Base-by-base conservation (phyloP, 2,113 vertebrate species). In the Pipra filicauda region DNA sequence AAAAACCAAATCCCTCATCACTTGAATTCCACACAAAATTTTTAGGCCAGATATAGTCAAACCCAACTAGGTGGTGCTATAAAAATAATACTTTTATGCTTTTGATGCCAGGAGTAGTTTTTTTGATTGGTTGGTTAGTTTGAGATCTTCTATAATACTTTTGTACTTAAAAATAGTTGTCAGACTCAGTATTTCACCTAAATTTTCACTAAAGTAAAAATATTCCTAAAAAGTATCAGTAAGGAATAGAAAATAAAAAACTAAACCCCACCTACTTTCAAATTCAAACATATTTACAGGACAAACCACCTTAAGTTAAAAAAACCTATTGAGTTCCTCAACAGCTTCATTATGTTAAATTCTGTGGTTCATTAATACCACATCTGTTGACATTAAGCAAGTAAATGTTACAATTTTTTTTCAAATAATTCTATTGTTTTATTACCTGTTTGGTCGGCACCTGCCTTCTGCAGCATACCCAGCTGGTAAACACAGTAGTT, bases 371-470 rank as follows among this genome's bases (percentile, higher is more conserved):
- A 44, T 49, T 79, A 95, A 71, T n/a, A 79, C 59, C 43, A 62
- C 61, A 85, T 58, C 71, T 78, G 46, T 67, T 74, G 23, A 49
- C 52, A 64, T 39, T 43, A 87, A 61, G 12, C 33, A 91, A 69
- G n/a, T 30, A 91, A 83, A 49, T 5, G 7, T 88, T 46, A 64
- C 10, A 24, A 12, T 9, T 15, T 5, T 37, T 84, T 72, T 39
- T 15, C 6, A 72, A 84, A 49, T 20, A 10, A 51, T 73, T 91
- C 26, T 64, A 15, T 43, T 55, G 30, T 61, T 95, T 95, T 71
- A 69, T 96, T 96, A 97, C 97, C 96, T 97, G 89, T 78, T 92
- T 79, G 26, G 64, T 54, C 3, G 2, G 49, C 69, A 79, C 54
- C 48, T 73, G 72, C 87, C 59, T 96, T 59, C 91, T 81, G 93